Base-by-base conservation (phyloP, 2,113 vertebrate species). In the Eurystomus gularis region DNA sequence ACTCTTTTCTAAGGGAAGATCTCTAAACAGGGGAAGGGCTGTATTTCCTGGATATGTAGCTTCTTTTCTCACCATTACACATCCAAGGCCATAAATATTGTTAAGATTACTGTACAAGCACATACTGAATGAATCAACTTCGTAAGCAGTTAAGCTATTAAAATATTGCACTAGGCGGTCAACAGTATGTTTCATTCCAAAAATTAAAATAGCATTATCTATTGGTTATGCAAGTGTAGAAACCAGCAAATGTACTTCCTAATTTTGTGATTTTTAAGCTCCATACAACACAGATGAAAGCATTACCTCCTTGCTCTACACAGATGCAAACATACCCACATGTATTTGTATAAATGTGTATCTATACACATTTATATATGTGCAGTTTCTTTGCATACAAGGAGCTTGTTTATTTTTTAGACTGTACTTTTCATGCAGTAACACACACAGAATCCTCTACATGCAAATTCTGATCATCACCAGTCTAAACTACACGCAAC, bases 61-160 rank as follows among this genome's bases (percentile, higher is more conserved):
- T 54, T 79, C 19, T 94, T 92, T 92, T 88, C n/a, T 87, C 73
- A 87, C 37, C 40, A 51, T 54, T 78, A 17, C 12, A 57, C 19
- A 60, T 72, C 48, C 33, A 64, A 86, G 88, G 13, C 44, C 55
- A 49, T 46, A 84, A 94, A 71, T 88, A 61, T 35, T 78, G 35
- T 42, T 77, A 31, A 64, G 58, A 81, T 72, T 91, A 55, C 26
- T 54, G 16, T 37, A 18, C 0, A 2, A 78, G 17, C 65, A 70
- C 48, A 71, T 58, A 37, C 68, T 51, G 88, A 85, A 88, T 58
- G 10, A 82, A 84, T 73, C 48, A 49, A 13, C 28, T 82, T 70
- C 26, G 24, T 76, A 60, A 0, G 0, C 51, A 57, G 7, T n/a
- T 94, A 57, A 7, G 1, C 68, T 44, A 62, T 24, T 69, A 18